A percentile compares a stretch with the other conserved stretches of the same genome.
Conservation (phyloP, 2,888 invertebrate genomes). For the Agrypnus murinus region DNA sequence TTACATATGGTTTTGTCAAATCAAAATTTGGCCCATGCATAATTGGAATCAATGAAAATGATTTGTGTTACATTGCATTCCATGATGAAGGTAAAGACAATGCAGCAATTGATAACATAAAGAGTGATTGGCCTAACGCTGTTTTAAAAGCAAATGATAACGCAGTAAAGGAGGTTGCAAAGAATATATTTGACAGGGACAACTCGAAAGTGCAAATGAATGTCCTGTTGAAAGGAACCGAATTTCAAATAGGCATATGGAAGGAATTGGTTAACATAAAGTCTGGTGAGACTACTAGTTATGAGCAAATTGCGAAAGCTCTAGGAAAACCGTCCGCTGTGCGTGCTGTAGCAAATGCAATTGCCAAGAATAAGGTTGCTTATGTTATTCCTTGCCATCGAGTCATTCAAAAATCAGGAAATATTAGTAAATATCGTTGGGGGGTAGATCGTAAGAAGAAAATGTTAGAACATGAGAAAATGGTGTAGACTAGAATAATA, state of each 20-base stretch:
- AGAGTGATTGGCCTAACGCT: conserved; percentile 62
- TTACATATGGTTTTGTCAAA: conserved; percentile 57
- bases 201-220: conserved; percentile 49
- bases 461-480: conserved; percentile 63
- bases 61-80: conserved; percentile 60
- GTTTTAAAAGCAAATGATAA: conserved; percentile 56
- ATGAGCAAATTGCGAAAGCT: conserved; percentile 64
- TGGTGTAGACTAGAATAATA: too few relatives aligned
- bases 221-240: conserved; percentile 64
- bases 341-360: conserved; percentile 67
- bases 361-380: conserved; percentile 66
- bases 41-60: conserved; percentile 56
- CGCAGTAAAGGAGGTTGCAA: conserved; percentile 49
- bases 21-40: conserved; percentile 62
- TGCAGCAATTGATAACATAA: conserved; percentile 57
- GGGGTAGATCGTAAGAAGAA: conserved; percentile 63
- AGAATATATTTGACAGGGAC: conserved; percentile 54
- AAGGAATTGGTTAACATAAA: conserved; percentile 62
- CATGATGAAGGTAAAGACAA: conserved; percentile 58
- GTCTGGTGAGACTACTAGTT: conserved; percentile 64
- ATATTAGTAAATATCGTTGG: conserved; percentile 64
- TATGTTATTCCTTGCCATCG: conserved; percentile 68
- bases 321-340: conserved; percentile 66
- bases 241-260: conserved; percentile 66
- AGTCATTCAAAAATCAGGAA: conserved; percentile 65